Evolutionary conservation across 1,140 invertebrate genomes (phyloP).

Genomic region (Periplaneta americana): DNA sequence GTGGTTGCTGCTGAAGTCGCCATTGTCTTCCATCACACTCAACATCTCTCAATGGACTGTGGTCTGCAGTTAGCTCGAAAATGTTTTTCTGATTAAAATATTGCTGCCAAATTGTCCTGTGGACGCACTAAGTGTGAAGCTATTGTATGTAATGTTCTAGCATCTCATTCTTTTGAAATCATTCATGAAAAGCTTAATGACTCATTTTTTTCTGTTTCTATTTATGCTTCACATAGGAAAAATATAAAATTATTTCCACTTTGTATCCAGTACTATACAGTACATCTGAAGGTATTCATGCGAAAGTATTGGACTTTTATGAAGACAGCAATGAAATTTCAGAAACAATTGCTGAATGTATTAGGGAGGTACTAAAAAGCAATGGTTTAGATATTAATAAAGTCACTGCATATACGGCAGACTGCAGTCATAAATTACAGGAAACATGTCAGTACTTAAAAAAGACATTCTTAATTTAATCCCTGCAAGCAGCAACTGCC

Average conservation of each 20-base stretch:
- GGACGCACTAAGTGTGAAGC: not conserved
- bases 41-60: not conserved
- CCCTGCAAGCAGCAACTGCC: no score
- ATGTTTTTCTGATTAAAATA: not conserved
- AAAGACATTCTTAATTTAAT: no score
- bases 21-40: not conserved
- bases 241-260: no score
- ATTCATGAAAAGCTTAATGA: not conserved
- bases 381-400: not conserved
- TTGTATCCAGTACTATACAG: conserved; percentile 15
- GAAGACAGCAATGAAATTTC: conserved; percentile 16
- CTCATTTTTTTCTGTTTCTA: conserved; percentile 18
- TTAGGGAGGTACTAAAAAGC: not conserved
- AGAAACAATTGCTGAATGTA: not conserved
- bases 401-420: not conserved
- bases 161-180: not conserved
- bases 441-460: not conserved
- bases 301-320: conserved; percentile 21
- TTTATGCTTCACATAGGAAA: conserved; percentile 20
- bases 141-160: not conserved
- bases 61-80: not conserved
- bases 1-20: no score
- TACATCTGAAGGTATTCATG: conserved; percentile 14
- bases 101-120: not conserved
- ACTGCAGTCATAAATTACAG: not conserved